Percentiles rank a stretch among this genome's conserved stretches.
Evolutionary conservation across 2,888 invertebrate species (phyloP).

Genomic region (Drosophila prolongata): DNA sequence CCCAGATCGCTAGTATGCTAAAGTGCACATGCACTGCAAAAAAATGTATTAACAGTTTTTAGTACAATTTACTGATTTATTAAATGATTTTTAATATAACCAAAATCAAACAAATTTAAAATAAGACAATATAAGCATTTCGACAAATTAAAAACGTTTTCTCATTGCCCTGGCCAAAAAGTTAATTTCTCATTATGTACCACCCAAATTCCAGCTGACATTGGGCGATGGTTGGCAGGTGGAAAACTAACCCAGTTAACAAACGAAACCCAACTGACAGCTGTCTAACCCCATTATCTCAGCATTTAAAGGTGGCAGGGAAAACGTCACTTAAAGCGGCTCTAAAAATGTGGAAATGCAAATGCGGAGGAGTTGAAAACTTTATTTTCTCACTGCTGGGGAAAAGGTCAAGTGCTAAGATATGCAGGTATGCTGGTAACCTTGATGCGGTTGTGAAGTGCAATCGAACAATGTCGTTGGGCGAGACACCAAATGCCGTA

Average conservation of each 20-base stretch:
- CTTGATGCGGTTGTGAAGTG: constrained; percentile 58
- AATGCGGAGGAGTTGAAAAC: constrained; percentile 26
- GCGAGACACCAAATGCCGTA: constrained; percentile 1
- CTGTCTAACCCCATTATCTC: constrained; percentile 19
- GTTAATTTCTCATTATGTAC: not conserved
- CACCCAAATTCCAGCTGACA: constrained; percentile 8
- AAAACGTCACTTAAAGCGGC: constrained; percentile 23
- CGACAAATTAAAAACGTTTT: too few species aligned
- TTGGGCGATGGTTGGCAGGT: constrained; percentile 11
- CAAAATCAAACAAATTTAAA: too few species aligned
- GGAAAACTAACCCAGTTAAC: constrained; percentile 13
- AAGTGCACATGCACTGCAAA: too few species aligned
- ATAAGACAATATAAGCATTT: too few species aligned
- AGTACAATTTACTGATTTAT: too few species aligned
- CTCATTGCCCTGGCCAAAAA: too few species aligned
- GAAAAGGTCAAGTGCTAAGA: constrained; percentile 63
- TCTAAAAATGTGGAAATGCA: constrained; percentile 28
- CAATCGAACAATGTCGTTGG: constrained; percentile 65
- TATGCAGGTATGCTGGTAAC: constrained; percentile 50
- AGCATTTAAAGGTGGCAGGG: constrained; percentile 10
- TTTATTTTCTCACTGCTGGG: constrained; percentile 20
- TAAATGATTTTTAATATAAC: too few species aligned
- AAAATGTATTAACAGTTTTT: too few species aligned
- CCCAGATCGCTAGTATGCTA: too few species aligned
- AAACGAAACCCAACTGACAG: constrained; percentile 34